A percentile compares a stretch with the other conserved stretches of the same genome.
Evolutionary conservation across 2,888 invertebrate genomes (phyloP).

Genomic region (Strigamia transsilvanica): DNA sequence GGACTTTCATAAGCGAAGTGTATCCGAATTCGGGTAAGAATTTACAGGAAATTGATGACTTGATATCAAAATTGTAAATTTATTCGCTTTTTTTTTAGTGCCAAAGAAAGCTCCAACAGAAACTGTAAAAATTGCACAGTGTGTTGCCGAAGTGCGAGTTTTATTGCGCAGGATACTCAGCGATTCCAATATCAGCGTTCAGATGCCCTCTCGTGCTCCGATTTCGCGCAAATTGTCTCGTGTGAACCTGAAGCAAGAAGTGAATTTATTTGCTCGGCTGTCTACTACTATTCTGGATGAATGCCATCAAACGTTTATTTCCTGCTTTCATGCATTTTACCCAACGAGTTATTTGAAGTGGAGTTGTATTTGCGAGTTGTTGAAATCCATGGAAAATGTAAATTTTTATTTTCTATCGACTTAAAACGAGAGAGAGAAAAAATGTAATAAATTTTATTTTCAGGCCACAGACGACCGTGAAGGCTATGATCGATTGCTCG

Average conservation of each 20-base stretch:
- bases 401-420: not conserved
- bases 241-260: slow-evolving; percentile 52
- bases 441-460: not conserved
- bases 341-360: slow-evolving; percentile 92
- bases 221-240: slow-evolving; percentile 49
- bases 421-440: not conserved
- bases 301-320: slow-evolving; percentile 87
- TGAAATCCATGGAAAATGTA: slow-evolving; percentile 63
- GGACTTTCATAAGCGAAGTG: slow-evolving; percentile 88
- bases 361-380: slow-evolving; percentile 85
- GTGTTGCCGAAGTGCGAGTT: slow-evolving; percentile 83
- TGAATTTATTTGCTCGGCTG: slow-evolving; percentile 57
- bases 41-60: not conserved
- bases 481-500: slow-evolving; percentile 72
- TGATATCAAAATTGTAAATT: not conserved
- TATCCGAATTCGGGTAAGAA: slow-evolving; percentile 77
- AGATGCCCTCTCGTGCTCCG: not conserved
- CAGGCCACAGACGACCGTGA: slow-evolving; percentile 46
- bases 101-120: slow-evolving; percentile 67
- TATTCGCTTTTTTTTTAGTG: not conserved
- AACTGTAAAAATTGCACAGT: slow-evolving; percentile 81
- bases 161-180: slow-evolving; percentile 83
- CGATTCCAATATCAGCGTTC: slow-evolving; percentile 68
- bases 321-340: slow-evolving; percentile 95
- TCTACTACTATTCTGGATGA: slow-evolving; percentile 79